A percentile compares a stretch with the other conserved stretches of the same genome.
Evolutionary conservation across 2,797 vertebrate species (phyloP).

Genomic region (Pseudochirops corinnae): DNA sequence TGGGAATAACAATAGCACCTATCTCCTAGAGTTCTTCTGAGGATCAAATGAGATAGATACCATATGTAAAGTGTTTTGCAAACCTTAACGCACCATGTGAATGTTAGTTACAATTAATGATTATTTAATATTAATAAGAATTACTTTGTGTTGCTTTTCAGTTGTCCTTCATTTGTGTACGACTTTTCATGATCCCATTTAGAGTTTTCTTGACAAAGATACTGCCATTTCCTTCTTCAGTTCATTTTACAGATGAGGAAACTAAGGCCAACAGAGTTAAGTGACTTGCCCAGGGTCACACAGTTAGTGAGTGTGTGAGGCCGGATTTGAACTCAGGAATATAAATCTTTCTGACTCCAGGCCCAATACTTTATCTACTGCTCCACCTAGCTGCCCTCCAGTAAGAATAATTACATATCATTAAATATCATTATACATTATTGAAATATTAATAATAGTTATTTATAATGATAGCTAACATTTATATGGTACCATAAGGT

Average conservation of each 20-base stretch:
- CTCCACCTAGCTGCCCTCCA: neutral
- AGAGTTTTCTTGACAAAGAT: neutral
- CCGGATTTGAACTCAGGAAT: neutral
- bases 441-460: neutral
- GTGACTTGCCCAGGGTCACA: neutral
- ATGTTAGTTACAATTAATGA: neutral
- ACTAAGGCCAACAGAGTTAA: neutral
- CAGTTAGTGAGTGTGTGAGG: neutral
- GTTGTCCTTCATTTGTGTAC: neutral
- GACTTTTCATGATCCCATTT: neutral
- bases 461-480: neutral
- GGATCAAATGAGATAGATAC: neutral
- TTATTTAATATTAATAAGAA: neutral
- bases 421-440: neutral
- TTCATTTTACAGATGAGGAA: neutral
- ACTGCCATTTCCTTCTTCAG: neutral
- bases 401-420: neutral
- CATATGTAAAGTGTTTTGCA: neutral
- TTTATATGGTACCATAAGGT: neutral
- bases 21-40: neutral
- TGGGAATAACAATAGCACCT: neutral
- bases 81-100: neutral
- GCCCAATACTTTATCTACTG: neutral
- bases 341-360: neutral
- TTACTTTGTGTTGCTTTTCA: neutral